Base-by-base conservation (phyloP, 2,888 invertebrate species). In the Cerceris rybyensis region DNA sequence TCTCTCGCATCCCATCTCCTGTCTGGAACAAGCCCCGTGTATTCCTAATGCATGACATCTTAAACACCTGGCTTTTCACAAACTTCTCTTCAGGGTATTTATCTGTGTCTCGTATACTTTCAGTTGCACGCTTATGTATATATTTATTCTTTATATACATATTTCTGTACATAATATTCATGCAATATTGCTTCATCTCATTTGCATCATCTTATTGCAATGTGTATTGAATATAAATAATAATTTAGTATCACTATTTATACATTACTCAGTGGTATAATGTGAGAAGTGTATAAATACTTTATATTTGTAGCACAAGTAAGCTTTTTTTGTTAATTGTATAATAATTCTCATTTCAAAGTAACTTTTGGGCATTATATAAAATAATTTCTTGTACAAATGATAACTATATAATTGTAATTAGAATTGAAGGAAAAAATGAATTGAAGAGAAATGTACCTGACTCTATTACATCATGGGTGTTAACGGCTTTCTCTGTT, bases 381-480 rank as follows among this genome's bases (percentile, higher is more conserved):
- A 2, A 14, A n/a, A 28, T 4, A 28, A 2, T 28, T 43, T 49
- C 5, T 11, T 13, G 46, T 41, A 54, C 7, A 13, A 11, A 67
- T 39, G 17, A 42, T 77, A 66, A 73, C 7, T 16, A 11, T 17
- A 13, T 50, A 43, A 28, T 49, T 70, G 7, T 14, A 60, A 49
- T 49, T 59, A 89, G 93, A 93, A 93, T 93, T 81, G 94, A 95
- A 80, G 95, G 95, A 49, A 94, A 94, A 87, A 93, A 94, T 2
- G 93, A 94, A 2, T 85, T 95, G 28, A 94, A 95, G 73, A 93
- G 95, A 81, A 94, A 94, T 60, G 95, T 96, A n/a, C 98, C 98
- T 0, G 96, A 96, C 87, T 95, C 96, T 0, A 96, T 98, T 86
- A 97, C 96, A 7, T 96, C 97, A 0, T 98, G 97, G 97, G 94